These are phyloP conservation scores for Lingula anatina DNA, from an alignment of 2,888 invertebrate species.

Conservation along the genomic window DNA sequence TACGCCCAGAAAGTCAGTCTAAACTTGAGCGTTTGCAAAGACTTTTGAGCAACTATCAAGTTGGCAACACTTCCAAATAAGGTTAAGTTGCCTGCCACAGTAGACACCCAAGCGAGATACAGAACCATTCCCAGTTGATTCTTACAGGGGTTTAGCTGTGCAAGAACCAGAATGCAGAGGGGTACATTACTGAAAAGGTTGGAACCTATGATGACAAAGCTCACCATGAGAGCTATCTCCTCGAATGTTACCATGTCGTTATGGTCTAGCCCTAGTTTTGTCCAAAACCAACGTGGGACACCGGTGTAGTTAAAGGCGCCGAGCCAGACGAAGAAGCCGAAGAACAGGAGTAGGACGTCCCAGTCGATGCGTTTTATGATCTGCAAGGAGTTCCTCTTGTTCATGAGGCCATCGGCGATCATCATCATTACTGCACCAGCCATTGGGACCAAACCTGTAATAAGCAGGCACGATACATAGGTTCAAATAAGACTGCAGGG, in stretches of 20 bases:
- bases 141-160: conserved; percentile 14
- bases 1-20: conserved; percentile 9
- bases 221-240: conserved; percentile 7
- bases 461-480: too few relatives aligned
- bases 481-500: too few relatives aligned
- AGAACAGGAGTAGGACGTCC: conserved; percentile 18
- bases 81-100: conserved; percentile 21
- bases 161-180: conserved; percentile 16
- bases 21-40: conserved; percentile 6
- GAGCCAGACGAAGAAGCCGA: conserved; percentile 19
- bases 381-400: conserved; percentile 6
- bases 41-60: conserved; percentile 17
- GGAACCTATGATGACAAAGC: conserved; percentile 15
- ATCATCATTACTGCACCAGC: conserved; percentile 13
- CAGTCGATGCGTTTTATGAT: conserved; percentile 16
- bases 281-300: conserved; percentile 15
- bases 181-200: conserved; percentile 23
- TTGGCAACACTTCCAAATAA: conserved; percentile 20
- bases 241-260: not conserved
- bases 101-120: conserved; percentile 18
- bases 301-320: conserved; percentile 17
- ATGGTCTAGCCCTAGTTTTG: conserved; percentile 9
- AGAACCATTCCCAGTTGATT: conserved; percentile 15
- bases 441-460: conserved; percentile 17
- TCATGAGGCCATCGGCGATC: conserved; percentile 13